Base-by-base conservation (phyloP, 2,888 invertebrate genomes). In the Drosophila nr. perissopoda region DNA sequence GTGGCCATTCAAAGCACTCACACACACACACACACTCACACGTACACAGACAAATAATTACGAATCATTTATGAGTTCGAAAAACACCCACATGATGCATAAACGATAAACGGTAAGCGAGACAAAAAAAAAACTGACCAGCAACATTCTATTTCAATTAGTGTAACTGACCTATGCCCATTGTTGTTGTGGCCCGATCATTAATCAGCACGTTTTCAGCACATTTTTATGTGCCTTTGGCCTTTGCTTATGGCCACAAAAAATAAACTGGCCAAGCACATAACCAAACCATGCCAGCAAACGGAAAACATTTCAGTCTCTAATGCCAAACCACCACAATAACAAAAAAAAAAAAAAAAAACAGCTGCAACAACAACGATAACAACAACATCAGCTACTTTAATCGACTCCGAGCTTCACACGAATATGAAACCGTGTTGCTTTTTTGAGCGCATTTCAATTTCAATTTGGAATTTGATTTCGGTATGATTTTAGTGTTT, bases 91-190 rank as follows among this genome's bases (percentile, higher is more conserved):
- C 85, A 59, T 36, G 53, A 67, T 53, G 33, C 48, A 25, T 16
- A 45, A 25, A 45, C n/a, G 18, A 51, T n/a, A 38, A 10, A 49
- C 51, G 16, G 59, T 65, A 51, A 54, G 62, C 31, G 66, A 45
- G 52, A 45, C 40, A 18, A 10, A 33, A 21, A 49, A 42, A 52
- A 36, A 66, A 73, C 67, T 60, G 66, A 52, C 64, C 52, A 38
- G 31, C 64, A 81, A 78, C 87, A 86, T 86, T 86, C 85, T 86
- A 87, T 89, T 89, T 87, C 89, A 86, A 86, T 86, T 86, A 86
- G 89, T 79, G 76, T 85, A 85, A 87, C 87, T 87, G 87, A 87
- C 87, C 87, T 87, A 89, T 89, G 90, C 75, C 73, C 88, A 87
- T 89, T 45, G 25, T 8, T 45, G 33, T 57, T 29, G 48, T 52